Conservation (phyloP, 2,113 vertebrate species). For the Tetrax tetrax region DNA sequence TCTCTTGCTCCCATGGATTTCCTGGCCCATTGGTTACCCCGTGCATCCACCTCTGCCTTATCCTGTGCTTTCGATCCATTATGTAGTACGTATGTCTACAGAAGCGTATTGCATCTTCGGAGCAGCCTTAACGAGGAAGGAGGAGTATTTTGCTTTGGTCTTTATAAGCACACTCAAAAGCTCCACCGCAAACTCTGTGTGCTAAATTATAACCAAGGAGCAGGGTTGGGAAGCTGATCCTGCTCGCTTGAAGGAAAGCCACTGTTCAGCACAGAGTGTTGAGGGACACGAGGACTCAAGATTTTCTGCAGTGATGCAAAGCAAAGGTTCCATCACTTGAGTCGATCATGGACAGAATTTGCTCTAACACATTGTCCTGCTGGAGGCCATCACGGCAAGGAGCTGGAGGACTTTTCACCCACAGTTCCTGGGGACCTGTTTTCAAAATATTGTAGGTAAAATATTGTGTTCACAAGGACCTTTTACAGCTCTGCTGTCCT, state of each 20-base stretch:
- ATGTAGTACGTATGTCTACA: rapidly evolving
- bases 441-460: neutral
- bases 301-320: neutral
- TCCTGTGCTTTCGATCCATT: neutral
- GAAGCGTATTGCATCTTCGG: neutral
- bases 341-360: neutral
- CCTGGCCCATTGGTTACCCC: neutral
- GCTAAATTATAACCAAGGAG: neutral
- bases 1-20: neutral
- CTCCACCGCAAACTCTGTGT: neutral
- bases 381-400: neutral
- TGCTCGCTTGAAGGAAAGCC: neutral
- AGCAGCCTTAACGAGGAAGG: neutral
- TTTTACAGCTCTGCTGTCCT: neutral
- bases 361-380: neutral
- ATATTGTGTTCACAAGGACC: neutral
- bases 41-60: neutral
- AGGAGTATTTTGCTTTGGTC: neutral
- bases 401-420: neutral
- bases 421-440: neutral
- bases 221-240: neutral
- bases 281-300: neutral
- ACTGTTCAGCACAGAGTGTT: neutral
- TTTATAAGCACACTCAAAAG: neutral
- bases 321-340: neutral